Evolutionary conservation across 2,888 invertebrate genomes (phyloP).

Genomic region (Caenorhabditis sp.): DNA sequence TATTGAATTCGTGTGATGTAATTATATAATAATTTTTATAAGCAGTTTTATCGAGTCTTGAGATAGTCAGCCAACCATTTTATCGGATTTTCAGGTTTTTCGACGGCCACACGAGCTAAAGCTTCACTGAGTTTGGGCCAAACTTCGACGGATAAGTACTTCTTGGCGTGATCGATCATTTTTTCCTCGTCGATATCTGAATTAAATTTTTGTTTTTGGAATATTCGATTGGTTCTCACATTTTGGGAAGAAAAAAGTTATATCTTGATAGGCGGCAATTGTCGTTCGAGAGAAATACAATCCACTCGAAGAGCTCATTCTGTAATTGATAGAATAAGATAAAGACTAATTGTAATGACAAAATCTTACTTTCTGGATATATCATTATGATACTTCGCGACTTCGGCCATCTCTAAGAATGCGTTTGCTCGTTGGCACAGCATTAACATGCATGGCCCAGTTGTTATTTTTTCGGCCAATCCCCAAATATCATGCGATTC

Average conservation of each 20-base stretch:
- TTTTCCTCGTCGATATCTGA: constrained; percentile 35
- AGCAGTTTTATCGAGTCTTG: constrained; percentile 6
- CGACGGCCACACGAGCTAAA: constrained; percentile 41
- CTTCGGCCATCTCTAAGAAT: constrained; percentile 32
- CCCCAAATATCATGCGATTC: constrained; percentile 37
- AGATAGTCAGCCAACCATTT: constrained; percentile 48
- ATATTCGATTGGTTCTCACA: constrained; percentile 13
- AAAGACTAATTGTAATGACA: no score
- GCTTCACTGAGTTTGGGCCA: constrained; percentile 39
- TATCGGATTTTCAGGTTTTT: constrained; percentile 47
- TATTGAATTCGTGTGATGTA: background rate
- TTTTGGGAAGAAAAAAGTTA: constrained; percentile 41
- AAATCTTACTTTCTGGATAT: constrained; percentile 18
- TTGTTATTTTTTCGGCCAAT: constrained; percentile 20
- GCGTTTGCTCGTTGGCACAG: constrained; percentile 39
- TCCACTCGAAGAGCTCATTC: constrained; percentile 21
- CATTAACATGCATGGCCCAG: constrained; percentile 37
- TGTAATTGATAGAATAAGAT: no score
- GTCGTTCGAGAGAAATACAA: constrained; percentile 35
- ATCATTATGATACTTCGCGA: constrained; percentile 29
- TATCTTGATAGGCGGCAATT: constrained; percentile 43
- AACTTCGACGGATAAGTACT: constrained; percentile 41
- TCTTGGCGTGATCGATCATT: constrained; percentile 33
- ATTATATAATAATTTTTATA: constrained; percentile 3
- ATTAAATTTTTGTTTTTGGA: no score